Conservation (phyloP, 2,797 vertebrate species). For the Podarcis lilfordi region DNA sequence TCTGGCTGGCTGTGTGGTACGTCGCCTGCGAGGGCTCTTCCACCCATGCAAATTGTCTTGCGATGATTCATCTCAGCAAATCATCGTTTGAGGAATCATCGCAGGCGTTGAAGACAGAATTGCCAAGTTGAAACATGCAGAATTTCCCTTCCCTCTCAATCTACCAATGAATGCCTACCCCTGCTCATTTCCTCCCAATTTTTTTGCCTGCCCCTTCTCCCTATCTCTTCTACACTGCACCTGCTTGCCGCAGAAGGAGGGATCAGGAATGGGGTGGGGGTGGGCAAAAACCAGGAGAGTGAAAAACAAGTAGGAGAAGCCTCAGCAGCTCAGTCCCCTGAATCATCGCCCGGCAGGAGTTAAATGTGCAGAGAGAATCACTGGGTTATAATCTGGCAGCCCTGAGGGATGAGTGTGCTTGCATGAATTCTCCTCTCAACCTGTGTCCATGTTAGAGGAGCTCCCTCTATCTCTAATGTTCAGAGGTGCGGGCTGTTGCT, state of each 20-base stretch:
- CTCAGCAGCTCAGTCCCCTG: not conserved
- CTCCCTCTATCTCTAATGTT: not conserved
- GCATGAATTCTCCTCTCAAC: not conserved
- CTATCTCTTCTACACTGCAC: not conserved
- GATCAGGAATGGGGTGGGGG: not conserved
- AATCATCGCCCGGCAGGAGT: not conserved
- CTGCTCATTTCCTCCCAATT: not conserved
- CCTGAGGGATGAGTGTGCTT: not conserved
- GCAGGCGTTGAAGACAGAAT: not conserved
- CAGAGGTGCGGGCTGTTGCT: not conserved
- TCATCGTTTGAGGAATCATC: slow-evolving; percentile 12
- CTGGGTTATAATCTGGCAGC: not conserved
- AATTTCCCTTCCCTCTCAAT: not conserved
- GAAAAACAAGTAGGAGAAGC: not conserved
- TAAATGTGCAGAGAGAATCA: not conserved
- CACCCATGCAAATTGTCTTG: slow-evolving; percentile 19
- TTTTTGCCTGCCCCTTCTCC: not conserved
- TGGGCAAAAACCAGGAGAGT: no score
- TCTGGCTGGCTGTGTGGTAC: not conserved
- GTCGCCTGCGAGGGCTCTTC: not conserved
- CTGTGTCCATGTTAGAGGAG: not conserved
- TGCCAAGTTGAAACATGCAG: not conserved
- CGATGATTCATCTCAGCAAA: slow-evolving; percentile 25
- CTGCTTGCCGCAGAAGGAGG: not conserved
- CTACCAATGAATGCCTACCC: not conserved